phyloP scores from a whole-genome alignment of 2,888 invertebrate genomes.

The Sycophila texana region DNA sequence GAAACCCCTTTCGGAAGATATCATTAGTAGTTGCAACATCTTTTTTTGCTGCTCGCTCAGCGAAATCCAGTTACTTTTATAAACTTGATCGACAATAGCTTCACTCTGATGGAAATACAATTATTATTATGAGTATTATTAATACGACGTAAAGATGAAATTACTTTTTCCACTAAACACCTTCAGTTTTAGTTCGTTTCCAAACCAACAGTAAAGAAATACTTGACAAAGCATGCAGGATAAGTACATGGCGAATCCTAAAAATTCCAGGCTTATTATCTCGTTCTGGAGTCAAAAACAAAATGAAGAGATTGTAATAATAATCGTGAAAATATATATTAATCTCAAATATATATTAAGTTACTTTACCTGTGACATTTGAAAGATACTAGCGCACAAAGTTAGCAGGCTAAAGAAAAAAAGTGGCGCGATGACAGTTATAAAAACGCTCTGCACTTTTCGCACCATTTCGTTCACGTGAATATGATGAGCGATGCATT shows the following conservation, averaged over 20 bases:
- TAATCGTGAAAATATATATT: too few relatives aligned
- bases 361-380: conserved; percentile 34
- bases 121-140: too few relatives aligned
- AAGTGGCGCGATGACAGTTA: conserved; percentile 27
- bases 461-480: conserved; percentile 15
- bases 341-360: too few relatives aligned
- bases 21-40: conserved; percentile 31
- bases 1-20: conserved; percentile 17
- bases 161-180: conserved; percentile 9
- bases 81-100: conserved; percentile 14
- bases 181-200: conserved; percentile 49
- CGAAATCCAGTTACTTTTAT: conserved; percentile 35
- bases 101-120: conserved; percentile 23
- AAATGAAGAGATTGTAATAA: background rate
- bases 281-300: conserved; percentile 26
- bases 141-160: background rate
- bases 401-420: conserved; percentile 50
- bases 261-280: conserved; percentile 34
- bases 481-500: conserved; percentile 37
- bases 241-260: conserved; percentile 42
- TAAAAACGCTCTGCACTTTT: conserved; percentile 30
- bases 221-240: conserved; percentile 46
- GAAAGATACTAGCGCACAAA: conserved; percentile 44
- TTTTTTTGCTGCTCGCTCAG: background rate
- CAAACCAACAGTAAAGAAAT: conserved; percentile 50